Evolutionary conservation across 1,140 invertebrate species (phyloP), one percentile per base, ranked within the genome.

Genomic region (Grapholita molesta): DNA sequence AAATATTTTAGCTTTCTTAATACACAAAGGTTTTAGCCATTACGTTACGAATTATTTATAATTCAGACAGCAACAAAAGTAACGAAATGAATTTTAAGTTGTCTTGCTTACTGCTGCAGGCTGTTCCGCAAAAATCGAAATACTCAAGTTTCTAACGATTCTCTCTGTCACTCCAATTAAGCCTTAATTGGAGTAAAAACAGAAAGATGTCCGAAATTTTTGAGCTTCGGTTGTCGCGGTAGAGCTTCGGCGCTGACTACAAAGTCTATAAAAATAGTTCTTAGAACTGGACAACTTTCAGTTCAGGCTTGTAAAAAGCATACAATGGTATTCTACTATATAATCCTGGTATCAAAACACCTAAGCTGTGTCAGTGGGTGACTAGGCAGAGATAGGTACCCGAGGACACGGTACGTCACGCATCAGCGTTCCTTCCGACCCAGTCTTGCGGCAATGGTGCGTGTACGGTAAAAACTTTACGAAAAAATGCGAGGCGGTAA

Each of bases 381-480:
- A 48, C 38, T 28, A 28, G 55, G 55, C 24, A 61, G 12, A n/a
- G 12, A 61, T 61, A 28, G 55, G 53, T 55, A 61, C 55, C 67
- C 61, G 69, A 75, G 69, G 73, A 71, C 68, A 77, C 66, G 70
- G 25, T 35, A 67, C 57, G 76, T 84, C 78, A 85, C 80, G 78
- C 80, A 75, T 77, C 68, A 69, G 70, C 32, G 72, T 68, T 76
- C 76, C 78, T 78, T 81, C 80, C 77, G 76, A 74, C 69, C 78
- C 72, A 80, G 76, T 57, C 70, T 72, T 64, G 73, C 74, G 76
- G 72, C 77, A 72, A 75, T 77, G 78, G 15, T 28, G 55, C 55
- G 55, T 28, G 28, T 28, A 28, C 23, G 25, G 25, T 15, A 61
- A 61, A 61, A 61, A 28, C 55, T 15, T 15, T 30, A 61, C 23